phyloP scores from a whole-genome alignment of 2,797 vertebrate genomes.

The Liparis tanakae region DNA sequence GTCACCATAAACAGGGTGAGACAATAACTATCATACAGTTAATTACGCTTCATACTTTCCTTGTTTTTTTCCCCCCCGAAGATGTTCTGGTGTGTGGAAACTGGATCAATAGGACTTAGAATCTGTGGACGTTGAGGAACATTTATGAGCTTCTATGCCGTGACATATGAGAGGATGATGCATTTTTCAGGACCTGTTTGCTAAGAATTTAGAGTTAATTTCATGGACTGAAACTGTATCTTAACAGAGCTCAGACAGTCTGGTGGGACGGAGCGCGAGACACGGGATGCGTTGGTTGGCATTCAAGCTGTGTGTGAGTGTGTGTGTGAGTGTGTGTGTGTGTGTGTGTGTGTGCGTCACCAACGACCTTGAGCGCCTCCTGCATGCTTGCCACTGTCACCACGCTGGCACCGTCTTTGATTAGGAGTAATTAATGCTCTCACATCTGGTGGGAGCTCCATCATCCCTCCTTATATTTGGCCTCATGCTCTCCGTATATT shows the following conservation, averaged over 20 bases:
- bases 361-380: slow-evolving; percentile 81
- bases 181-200: slow-evolving; percentile 58
- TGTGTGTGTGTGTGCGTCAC: slow-evolving; percentile 26
- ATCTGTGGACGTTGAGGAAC: slow-evolving; percentile 31
- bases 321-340: slow-evolving; percentile 19
- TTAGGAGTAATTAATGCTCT: slow-evolving; percentile 82
- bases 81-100: slow-evolving; percentile 20
- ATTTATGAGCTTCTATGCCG: slow-evolving; percentile 31
- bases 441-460: slow-evolving; percentile 75
- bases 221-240: slow-evolving; percentile 62
- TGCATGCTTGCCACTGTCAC: slow-evolving; percentile 67
- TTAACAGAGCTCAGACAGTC: slow-evolving; percentile 40
- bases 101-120: slow-evolving; percentile 48
- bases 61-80: slow-evolving; percentile 35
- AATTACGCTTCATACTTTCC: slow-evolving; percentile 61
- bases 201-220: slow-evolving; percentile 68
- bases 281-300: slow-evolving; percentile 30
- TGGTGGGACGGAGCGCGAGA: slow-evolving; percentile 41
- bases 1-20: slow-evolving; percentile 65
- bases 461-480: slow-evolving; percentile 61
- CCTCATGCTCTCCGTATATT: slow-evolving; percentile 25
- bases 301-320: slow-evolving; percentile 27
- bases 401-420: slow-evolving; percentile 76
- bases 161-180: slow-evolving; percentile 46
- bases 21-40: slow-evolving; percentile 59